Evolutionary conservation across 2,888 invertebrate species (phyloP).

Genomic region (Amblyjoppa proteus): DNA sequence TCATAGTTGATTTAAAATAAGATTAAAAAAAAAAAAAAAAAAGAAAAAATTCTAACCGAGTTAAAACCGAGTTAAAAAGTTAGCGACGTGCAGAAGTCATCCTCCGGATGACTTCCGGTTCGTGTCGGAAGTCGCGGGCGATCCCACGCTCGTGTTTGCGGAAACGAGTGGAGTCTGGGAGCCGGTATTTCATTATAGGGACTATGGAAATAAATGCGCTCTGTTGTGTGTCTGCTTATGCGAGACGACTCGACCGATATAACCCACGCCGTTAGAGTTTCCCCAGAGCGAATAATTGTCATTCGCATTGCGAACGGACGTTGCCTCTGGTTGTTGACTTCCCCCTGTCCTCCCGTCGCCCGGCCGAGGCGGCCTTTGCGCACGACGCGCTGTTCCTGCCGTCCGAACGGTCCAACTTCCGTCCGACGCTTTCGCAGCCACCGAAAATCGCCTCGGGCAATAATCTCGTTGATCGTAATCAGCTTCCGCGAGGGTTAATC

Average conservation of each 20-base stretch:
- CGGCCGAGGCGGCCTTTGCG: background rate
- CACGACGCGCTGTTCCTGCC: background rate
- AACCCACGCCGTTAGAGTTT: constrained; percentile 33
- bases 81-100: background rate
- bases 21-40: no score
- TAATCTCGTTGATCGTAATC: constrained; percentile 50
- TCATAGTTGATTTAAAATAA: no score
- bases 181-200: background rate
- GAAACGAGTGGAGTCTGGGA: constrained; percentile 21
- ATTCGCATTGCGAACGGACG: constrained; percentile 49
- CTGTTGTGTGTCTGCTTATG: constrained; percentile 13
- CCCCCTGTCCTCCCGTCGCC: background rate
- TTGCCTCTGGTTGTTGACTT: constrained; percentile 9
- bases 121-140: constrained; percentile 21
- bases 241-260: constrained; percentile 28
- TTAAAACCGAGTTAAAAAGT: background rate
- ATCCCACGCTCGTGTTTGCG: constrained; percentile 40
- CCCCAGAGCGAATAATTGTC: constrained; percentile 51
- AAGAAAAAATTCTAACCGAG: no score
- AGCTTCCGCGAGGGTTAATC: constrained; percentile 19
- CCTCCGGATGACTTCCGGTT: constrained; percentile 5
- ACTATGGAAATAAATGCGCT: constrained; percentile 7
- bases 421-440: constrained; percentile 10
- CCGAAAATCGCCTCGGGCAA: constrained; percentile 45
- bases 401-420: constrained; percentile 27